These are phyloP conservation scores for Helobdella robusta DNA, from an alignment of 2,888 invertebrate genomes.

Conservation along the genomic window DNA sequence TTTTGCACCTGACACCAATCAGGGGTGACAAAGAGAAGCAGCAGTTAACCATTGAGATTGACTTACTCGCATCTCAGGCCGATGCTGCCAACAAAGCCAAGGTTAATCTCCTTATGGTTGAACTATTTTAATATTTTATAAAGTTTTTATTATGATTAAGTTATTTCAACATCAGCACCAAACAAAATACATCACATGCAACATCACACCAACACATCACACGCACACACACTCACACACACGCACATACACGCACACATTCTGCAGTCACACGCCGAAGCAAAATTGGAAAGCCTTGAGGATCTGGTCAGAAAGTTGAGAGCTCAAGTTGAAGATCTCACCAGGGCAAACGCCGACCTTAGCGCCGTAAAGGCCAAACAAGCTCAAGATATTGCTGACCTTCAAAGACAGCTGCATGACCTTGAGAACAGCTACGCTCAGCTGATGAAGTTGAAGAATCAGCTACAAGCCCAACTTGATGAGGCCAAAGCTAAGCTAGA, in stretches of 20 bases:
- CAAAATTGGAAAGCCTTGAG: slow-evolving; percentile 75
- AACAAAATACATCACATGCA: neutral
- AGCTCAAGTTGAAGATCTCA: slow-evolving; percentile 73
- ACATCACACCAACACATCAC: neutral
- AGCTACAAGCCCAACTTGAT: slow-evolving; percentile 43
- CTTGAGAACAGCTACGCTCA: slow-evolving; percentile 89
- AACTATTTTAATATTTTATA: neutral
- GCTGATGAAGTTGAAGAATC: slow-evolving; percentile 71
- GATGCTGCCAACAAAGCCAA: slow-evolving; percentile 89
- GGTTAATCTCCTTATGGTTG: slow-evolving; percentile 44
- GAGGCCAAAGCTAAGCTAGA: slow-evolving; percentile 45
- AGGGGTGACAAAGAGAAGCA: slow-evolving; percentile 97
- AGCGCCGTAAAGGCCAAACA: slow-evolving; percentile 68
- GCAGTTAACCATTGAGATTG: slow-evolving; percentile 95
- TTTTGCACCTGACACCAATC: no score
- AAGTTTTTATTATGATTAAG: neutral
- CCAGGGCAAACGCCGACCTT: slow-evolving; percentile 60
- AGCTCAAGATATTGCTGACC: slow-evolving; percentile 61
- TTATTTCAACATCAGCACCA: neutral
- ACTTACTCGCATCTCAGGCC: slow-evolving; percentile 88
- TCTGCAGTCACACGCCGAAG: slow-evolving; percentile 45
- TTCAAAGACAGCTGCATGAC: slow-evolving; percentile 70
- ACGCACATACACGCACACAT: neutral
- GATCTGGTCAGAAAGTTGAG: slow-evolving; percentile 41
- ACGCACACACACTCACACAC: neutral